Evolutionary conservation across 2,797 vertebrate genomes (phyloP).

Genomic region (Caiman crocodilus): DNA sequence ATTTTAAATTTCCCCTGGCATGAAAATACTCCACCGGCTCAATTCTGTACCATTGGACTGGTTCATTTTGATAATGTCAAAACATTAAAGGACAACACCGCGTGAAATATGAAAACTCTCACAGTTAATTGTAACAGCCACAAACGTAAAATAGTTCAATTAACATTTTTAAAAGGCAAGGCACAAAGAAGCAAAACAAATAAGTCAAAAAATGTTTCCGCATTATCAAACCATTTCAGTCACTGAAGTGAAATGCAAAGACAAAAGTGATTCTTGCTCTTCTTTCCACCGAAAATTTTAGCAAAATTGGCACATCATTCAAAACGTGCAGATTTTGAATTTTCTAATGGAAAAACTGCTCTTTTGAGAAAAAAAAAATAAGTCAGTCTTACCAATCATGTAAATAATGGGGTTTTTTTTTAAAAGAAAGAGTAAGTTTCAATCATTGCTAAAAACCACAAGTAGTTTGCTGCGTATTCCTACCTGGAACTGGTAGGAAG

Average conservation of each 20-base stretch:
- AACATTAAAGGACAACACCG: not conserved
- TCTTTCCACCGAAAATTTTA: not conserved
- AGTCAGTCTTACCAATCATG: not conserved
- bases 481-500: not conserved
- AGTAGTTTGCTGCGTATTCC: not conserved
- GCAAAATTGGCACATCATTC: not conserved
- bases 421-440: not conserved
- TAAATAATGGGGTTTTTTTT: not conserved
- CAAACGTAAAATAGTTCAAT: slow-evolving; percentile 28
- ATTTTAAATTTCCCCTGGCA: slow-evolving; percentile 16
- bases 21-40: not conserved
- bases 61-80: slow-evolving; percentile 40
- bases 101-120: not conserved
- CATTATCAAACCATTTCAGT: slow-evolving; percentile 17
- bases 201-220: not conserved
- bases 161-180: not conserved
- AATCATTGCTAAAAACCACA: not conserved
- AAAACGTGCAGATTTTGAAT: not conserved
- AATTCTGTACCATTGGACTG: not conserved
- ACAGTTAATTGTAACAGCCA: not conserved
- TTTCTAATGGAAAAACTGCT: not conserved
- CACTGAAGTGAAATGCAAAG: slow-evolving; percentile 35
- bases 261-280: slow-evolving; percentile 10
- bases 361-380: not conserved
- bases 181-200: not conserved